Base-by-base conservation (phyloP, 2,797 vertebrate species). In the Xenops minutus region DNA sequence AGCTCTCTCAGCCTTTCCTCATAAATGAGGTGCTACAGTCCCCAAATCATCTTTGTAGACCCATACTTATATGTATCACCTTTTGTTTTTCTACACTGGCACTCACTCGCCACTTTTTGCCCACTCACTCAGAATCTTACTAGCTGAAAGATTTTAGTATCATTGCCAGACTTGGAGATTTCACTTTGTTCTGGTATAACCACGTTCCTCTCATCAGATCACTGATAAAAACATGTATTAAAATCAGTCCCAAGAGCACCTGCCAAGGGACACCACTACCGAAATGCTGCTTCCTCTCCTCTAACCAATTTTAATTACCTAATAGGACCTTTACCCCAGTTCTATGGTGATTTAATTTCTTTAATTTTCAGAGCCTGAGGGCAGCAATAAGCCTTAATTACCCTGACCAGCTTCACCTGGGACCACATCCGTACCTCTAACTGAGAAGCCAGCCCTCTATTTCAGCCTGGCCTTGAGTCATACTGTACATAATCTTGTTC, bases 401-500 rank as follows among this genome's bases (percentile, higher is more conserved):
- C 16, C 32, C 11, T 16, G 20, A 44, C 16, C 14, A 16, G 12
- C 14, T 49, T 62, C 5, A 9, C 12, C n/a, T 37, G 39, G 6
- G 29, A 10, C 10, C 13, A 27, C 19, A 59, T 21, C 15, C 17
- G 32, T 10, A 55, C 1, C 13, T 52, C 5, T 54, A 43, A 30
- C 10, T 26, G 14, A 39, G 12, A 10, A 6, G 8, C 8, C 16
- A 51, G 37, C 15, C 3, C 1, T 69, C 26, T 2, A 12, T 14
- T 13, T 46, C 24, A 51, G 19, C 4, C 24, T 61, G 29, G 19
- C 19, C 7, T 19, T 39, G 21, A 30, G 26, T 6, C 1, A 2
- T 2, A 0, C 6, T n/a, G 4, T 2, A 36, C 14, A 6, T 30
- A 24, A 32, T 41, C 2, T 30, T 59, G n/a, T 20, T 55, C 4